Base-by-base conservation (phyloP, 2,888 invertebrate genomes). In the Caenorhabditis sp. region DNA sequence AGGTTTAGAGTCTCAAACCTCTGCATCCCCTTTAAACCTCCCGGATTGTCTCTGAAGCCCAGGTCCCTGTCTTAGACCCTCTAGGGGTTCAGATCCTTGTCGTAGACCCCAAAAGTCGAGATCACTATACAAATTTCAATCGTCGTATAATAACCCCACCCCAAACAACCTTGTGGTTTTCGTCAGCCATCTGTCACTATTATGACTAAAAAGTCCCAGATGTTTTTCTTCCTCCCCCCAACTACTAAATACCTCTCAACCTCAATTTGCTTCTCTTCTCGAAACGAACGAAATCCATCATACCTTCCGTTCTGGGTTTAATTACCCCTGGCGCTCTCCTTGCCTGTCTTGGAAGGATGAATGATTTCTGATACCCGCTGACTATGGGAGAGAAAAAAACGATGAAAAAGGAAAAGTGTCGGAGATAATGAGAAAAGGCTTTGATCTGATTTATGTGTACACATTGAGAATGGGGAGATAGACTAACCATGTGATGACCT, bases 371-470 rank as follows among this genome's bases (percentile, higher is more conserved):
- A 63, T 63, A 44, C 26, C 31, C 31, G 31, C 4, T 4, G 31
- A 6, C 31, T 31, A 31, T 6, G 31, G 7, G 31, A 31, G 31
- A 31, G 5, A 4, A 38, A 38, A 38, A 47, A 64, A n/a, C n/a
- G n/a, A n/a, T n/a, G n/a, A 16, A 26, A 59, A 19, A 24, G 14
- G 26, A 41, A 58, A 70, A 58, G 70, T 70, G 70, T 70, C 70
- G 70, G 70, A 66, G 66, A 66, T 66, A 66, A 61, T 61, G 61
- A 61, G 56, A 56, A 38, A 41, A 58, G 41, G 58, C 58, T 70
- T 70, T 70, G 70, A 70, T 70, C 44, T 49, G 28, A 49, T 35
- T 51, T 35, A 66, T 66, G 35, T 47, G 14, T 10, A 51, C n/a
- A 19, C n/a, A n/a, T n/a, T n/a, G n/a, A n/a, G n/a, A n/a, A n/a